A percentile compares a stretch with the other conserved stretches of the same genome.
Evolutionary conservation across 2,797 vertebrate species (phyloP).

Genomic region (Parambassis ranga): DNA sequence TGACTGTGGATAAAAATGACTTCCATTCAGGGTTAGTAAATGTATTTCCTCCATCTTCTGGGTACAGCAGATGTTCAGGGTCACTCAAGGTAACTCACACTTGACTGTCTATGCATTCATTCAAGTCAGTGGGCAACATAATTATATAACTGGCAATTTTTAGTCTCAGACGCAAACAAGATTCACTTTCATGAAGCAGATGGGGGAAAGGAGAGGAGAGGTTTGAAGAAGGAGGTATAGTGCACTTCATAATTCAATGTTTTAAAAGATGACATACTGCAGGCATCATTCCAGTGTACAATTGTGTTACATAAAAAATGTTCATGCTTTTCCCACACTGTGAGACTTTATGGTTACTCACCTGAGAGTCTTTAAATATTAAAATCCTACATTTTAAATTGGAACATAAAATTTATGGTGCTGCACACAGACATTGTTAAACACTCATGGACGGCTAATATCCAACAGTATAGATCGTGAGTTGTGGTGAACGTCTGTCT

Average conservation of each 20-base stretch:
- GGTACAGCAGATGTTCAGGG: background rate
- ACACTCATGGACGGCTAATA: background rate
- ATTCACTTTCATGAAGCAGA: background rate
- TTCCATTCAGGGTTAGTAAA: slow-evolving; percentile 30
- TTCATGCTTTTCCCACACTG: slow-evolving; percentile 13
- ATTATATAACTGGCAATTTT: slow-evolving; percentile 17
- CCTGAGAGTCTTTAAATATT: slow-evolving; percentile 17
- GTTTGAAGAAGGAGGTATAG: background rate
- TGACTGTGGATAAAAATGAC: slow-evolving; percentile 35
- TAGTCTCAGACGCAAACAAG: slow-evolving; percentile 22
- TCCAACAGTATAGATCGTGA: background rate
- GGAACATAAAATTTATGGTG: slow-evolving; percentile 1
- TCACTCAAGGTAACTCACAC: background rate
- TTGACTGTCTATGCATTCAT: background rate
- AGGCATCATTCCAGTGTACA: slow-evolving; percentile 5
- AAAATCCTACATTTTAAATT: slow-evolving; percentile 1
- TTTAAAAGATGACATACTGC: slow-evolving; percentile 7
- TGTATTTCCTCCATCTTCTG: slow-evolving; percentile 6
- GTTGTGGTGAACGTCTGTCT: background rate
- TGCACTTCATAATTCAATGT: slow-evolving; percentile 6
- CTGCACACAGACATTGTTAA: background rate
- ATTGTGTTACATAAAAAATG: slow-evolving; percentile 2
- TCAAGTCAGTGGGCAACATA: no score
- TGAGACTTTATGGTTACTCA: background rate
- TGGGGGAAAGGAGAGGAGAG: background rate